Percentiles rank a stretch among this genome's conserved stretches.
Evolutionary conservation across 2,797 vertebrate genomes (phyloP).

Genomic region (Esox masquinongy): DNA sequence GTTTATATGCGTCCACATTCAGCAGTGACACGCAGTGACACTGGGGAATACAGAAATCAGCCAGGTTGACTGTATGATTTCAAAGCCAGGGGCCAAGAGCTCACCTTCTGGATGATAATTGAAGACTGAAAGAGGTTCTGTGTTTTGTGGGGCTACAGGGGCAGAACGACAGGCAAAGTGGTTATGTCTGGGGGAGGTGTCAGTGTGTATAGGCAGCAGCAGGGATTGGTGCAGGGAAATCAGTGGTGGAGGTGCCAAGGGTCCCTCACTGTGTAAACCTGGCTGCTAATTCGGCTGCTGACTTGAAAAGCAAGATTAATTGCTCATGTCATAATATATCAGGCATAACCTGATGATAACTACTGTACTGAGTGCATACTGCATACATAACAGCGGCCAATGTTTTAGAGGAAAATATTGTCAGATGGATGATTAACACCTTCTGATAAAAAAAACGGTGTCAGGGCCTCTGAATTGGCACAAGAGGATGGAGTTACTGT

Average conservation of each 20-base stretch:
- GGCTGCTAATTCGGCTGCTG: background rate
- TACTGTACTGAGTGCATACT: too few species aligned
- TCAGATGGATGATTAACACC: too few species aligned
- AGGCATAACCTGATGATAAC: background rate
- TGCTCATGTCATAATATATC: background rate
- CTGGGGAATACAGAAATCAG: conserved; percentile 1
- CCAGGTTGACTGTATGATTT: conserved; percentile 11
- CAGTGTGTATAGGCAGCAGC: background rate
- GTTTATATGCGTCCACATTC: background rate
- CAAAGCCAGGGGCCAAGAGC: background rate
- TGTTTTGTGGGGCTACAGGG: background rate
- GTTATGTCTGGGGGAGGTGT: background rate
- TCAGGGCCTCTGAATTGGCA: too few species aligned
- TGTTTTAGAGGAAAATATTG: too few species aligned
- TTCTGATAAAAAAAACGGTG: too few species aligned
- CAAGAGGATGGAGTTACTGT: too few species aligned
- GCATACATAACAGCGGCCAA: too few species aligned
- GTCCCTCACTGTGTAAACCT: background rate
- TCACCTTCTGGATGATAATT: conserved; percentile 2
- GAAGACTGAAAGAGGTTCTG: background rate
- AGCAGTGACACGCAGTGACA: background rate
- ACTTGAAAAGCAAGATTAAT: background rate
- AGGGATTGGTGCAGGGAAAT: too few species aligned
- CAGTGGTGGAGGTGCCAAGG: background rate
- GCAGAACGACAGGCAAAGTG: conserved; percentile 12